Percentiles rank a stretch among this genome's conserved stretches.
phyloP scores from a whole-genome alignment of 92 coral and sea anemone species.

The Phymanthus crucifer region DNA sequence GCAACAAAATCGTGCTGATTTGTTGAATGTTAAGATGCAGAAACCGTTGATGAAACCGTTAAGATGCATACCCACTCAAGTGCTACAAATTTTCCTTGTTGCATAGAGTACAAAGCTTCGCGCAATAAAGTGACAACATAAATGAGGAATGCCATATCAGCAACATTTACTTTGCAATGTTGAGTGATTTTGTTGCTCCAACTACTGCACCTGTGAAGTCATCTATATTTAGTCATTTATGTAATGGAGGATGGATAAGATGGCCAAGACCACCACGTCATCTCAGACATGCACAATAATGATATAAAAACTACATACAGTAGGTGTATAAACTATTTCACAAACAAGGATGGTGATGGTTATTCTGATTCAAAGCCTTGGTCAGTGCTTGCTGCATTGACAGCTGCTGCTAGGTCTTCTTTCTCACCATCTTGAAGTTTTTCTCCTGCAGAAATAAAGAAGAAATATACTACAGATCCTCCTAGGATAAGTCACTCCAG shows the following conservation, averaged over 20 bases:
- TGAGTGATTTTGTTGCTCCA: background rate
- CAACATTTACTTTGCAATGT: background rate
- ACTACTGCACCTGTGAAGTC: background rate
- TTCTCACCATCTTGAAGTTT: constrained; percentile 68
- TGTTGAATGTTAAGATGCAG: no score
- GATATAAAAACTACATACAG: background rate
- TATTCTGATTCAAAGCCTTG: constrained; percentile 90
- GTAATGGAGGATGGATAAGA: no score
- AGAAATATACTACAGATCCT: background rate
- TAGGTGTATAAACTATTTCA: background rate
- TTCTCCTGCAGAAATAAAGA: constrained; percentile 60
- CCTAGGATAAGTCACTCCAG: no score
- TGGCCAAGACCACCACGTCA: no score
- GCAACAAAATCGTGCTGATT: no score
- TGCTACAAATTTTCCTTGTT: background rate
- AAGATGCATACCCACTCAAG: constrained; percentile 1
- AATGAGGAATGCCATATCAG: background rate
- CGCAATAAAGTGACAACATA: background rate
- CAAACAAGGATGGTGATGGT: background rate
- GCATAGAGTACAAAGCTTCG: background rate
- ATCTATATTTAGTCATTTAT: no score
- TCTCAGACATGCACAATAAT: background rate
- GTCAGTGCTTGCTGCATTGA: constrained; percentile 87
- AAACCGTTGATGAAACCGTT: background rate
- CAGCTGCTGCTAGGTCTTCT: constrained; percentile 93